Conservation (phyloP, 2,888 invertebrate species). For the Notodonta dromedarius region DNA sequence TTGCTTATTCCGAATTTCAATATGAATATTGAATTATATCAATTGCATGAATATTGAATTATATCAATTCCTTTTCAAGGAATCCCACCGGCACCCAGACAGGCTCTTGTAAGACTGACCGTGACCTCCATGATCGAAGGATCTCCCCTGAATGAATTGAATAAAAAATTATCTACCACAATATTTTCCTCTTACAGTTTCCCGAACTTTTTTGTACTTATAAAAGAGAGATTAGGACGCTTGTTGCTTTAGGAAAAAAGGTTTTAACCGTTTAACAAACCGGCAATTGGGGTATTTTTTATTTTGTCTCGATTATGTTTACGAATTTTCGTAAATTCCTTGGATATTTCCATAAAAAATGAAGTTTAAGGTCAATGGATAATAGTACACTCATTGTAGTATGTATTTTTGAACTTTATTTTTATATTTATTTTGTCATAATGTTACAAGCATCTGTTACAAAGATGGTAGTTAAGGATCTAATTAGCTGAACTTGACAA, state of each 20-base stretch:
- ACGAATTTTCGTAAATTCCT: not conserved
- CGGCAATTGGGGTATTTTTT: not conserved
- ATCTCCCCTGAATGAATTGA: constrained; percentile 12
- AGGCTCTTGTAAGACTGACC: constrained; percentile 30
- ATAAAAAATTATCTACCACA: constrained; percentile 24
- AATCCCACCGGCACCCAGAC: not conserved
- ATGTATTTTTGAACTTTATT: too few relatives aligned
- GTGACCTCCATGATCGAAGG: constrained; percentile 33
- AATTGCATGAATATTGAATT: too few relatives aligned
- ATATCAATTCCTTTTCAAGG: not conserved
- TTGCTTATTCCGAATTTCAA: too few relatives aligned
- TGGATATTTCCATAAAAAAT: too few relatives aligned
- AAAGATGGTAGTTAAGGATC: too few relatives aligned
- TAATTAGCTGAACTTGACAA: too few relatives aligned
- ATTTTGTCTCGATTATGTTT: not conserved
- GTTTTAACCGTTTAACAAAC: constrained; percentile 1
- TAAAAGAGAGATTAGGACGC: constrained; percentile 3
- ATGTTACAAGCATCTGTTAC: too few relatives aligned
- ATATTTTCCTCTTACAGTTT: constrained; percentile 16
- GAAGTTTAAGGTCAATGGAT: not conserved
- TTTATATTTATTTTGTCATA: too few relatives aligned
- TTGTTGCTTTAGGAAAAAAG: constrained; percentile 4
- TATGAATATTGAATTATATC: too few relatives aligned
- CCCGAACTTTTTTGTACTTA: constrained; percentile 8
- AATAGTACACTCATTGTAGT: too few relatives aligned